Evolutionary conservation across 1,140 invertebrate species (phyloP), one percentile per base, ranked within the genome.

Genomic region (Drosophila suzukii): DNA sequence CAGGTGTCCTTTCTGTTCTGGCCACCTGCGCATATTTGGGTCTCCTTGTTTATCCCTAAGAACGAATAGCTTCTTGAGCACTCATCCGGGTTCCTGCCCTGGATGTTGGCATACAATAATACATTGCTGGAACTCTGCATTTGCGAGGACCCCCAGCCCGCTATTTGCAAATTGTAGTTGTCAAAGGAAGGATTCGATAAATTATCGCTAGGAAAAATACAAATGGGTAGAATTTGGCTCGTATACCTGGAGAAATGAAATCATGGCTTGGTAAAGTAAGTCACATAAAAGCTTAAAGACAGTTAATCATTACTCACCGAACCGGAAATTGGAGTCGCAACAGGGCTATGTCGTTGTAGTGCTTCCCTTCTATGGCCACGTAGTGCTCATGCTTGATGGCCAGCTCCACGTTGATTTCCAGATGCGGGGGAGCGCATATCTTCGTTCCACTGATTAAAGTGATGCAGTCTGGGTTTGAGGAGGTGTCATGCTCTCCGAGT

Each of bases 261-360:
- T n/a, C 4, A 4, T 39, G 11, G 3, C 0, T 8, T 34, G 32
- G 32, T 32, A 6, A 38, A 38, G 36, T 12, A 38, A 20, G 20
- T 5, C 27, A 27, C 1, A 27, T 20, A 27, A 27, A 27, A 3
- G 4, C 27, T 4, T 27, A 4, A 4, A 27, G 4, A 5, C 27
- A 27, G 27, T 3, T 27, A 15, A 13, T 15, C 11, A 39, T 17
- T 32, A 27, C 61, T 57, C 11, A 63, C 61, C 61, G 20, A 0
- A 97, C 95, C 6, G 94, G 82, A 0, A 84, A 68, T 0, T 92
- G 75, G 1, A 98, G 91, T 47, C 95, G 94, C 6, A 98, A 67
- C 4, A 97, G 86, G 0, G 96, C 96, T 49, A 98, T 96, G 78
- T 98, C 97, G 77, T 97, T 94, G 30, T 63, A 47, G 71, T 96